phyloP scores from a whole-genome alignment of 2,797 vertebrate genomes.

The Gymnocypris eckloni region DNA sequence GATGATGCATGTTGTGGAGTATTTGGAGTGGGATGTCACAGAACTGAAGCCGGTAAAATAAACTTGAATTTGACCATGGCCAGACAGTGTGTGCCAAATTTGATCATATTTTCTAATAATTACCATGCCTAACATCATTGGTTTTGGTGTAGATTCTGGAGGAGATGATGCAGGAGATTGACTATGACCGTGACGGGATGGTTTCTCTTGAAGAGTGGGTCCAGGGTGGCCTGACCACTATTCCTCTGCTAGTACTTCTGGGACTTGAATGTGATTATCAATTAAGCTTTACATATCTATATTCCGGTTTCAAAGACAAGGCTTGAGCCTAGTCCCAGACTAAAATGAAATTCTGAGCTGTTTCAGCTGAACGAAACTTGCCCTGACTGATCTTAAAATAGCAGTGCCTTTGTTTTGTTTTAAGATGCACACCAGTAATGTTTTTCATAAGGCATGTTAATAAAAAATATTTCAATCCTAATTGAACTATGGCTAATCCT shows the following conservation, averaged over 20 bases:
- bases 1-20: conserved; percentile 97
- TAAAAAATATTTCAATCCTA: no score
- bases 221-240: conserved; percentile 95
- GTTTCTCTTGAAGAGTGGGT: conserved; percentile 96
- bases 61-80: background rate
- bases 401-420: no score
- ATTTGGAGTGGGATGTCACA: conserved; percentile 95
- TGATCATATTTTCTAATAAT: background rate
- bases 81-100: background rate
- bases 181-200: conserved; percentile 92
- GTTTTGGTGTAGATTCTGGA: conserved; percentile 85
- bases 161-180: conserved; percentile 98
- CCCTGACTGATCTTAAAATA: no score
- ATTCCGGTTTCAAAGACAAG: no score
- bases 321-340: no score
- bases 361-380: no score
- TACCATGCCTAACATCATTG: background rate
- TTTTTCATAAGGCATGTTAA: no score
- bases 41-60: conserved; percentile 90
- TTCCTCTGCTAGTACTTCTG: conserved; percentile 90
- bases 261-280: conserved; percentile 87
- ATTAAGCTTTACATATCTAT: background rate
- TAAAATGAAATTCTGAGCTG: no score
- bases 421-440: no score
- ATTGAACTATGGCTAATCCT: no score